These are phyloP conservation scores for Panthera tigris DNA, from an alignment of 2,113 vertebrate genomes.

Conservation along the genomic window DNA sequence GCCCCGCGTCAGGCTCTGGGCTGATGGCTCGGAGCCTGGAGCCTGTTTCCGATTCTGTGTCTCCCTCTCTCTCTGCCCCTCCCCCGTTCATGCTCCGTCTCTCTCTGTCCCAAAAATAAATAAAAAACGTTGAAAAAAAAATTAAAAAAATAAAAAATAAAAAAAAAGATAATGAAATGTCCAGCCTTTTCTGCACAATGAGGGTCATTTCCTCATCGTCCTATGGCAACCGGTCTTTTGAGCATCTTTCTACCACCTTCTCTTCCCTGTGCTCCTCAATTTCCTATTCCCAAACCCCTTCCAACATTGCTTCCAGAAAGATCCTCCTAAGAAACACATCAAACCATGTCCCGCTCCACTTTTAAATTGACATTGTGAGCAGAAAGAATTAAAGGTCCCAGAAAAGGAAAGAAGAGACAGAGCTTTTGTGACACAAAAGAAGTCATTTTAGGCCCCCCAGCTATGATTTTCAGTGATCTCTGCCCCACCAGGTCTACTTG, in stretches of 20 bases:
- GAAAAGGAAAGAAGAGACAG: neutral
- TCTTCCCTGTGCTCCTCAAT: neutral
- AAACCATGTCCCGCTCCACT: neutral
- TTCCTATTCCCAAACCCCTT: neutral
- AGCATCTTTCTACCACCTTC: neutral
- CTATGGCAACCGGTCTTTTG: neutral
- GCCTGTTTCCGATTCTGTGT: no score
- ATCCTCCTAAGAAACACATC: neutral
- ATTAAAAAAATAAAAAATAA: no score
- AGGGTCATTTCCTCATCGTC: neutral
- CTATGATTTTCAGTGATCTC: neutral
- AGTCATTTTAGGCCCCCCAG: neutral
- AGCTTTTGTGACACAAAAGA: neutral
- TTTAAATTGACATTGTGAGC: neutral
- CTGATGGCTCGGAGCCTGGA: no score
- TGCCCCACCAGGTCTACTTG: neutral
- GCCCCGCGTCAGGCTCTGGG: no score
- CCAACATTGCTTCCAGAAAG: neutral
- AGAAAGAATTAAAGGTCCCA: neutral
- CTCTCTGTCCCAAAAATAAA: no score
- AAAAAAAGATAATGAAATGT: neutral
- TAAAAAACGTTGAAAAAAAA: no score
- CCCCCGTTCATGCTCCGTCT: no score
- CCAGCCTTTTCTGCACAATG: neutral
- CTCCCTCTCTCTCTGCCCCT: no score